Conservation (phyloP, 2,113 vertebrate species). For the Laticauda laticaudata region DNA sequence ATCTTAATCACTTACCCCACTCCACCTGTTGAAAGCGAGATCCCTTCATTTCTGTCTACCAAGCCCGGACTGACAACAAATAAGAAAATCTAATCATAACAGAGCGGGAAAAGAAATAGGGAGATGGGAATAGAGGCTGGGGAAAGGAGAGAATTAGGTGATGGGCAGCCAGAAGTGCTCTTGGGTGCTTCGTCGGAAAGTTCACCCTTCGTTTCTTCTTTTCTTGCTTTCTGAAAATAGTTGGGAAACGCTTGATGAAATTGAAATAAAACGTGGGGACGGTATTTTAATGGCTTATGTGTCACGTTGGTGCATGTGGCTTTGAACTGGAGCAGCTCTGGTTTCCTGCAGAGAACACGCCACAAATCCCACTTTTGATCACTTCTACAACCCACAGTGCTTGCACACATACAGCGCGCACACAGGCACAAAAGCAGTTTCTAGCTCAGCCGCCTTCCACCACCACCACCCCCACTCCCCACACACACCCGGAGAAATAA, state of each 20-base stretch:
- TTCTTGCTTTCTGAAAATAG: constrained; percentile 79
- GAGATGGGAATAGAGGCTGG: neutral
- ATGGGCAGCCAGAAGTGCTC: constrained; percentile 63
- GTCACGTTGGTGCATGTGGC: constrained; percentile 94
- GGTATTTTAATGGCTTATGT: constrained; percentile 96
- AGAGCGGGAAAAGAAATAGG: neutral
- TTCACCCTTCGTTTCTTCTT: constrained; percentile 77
- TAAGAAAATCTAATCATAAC: neutral
- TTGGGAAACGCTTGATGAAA: constrained; percentile 84
- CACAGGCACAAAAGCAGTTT: constrained; percentile 47
- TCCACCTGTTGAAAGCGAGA: constrained; percentile 89
- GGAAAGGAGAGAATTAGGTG: constrained; percentile 24
- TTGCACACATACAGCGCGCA: constrained; percentile 47
- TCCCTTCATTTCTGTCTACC: constrained; percentile 63
- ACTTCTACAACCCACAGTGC: constrained; percentile 95
- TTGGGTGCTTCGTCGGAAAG: constrained; percentile 75
- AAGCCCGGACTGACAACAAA: constrained; percentile 51
- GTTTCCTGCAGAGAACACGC: constrained; percentile 94
- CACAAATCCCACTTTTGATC: constrained; percentile 98
- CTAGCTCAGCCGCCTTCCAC: constrained; percentile 61
- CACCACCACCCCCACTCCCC: constrained; percentile 38
- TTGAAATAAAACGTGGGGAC: constrained; percentile 88
- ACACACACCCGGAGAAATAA: constrained; percentile 58
- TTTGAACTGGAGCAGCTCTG: constrained; percentile 95
- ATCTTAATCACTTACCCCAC: constrained; percentile 79